Conservation (phyloP, 53 echinoderm and acorn worm species). For the Mesocentrotus franciscanus region DNA sequence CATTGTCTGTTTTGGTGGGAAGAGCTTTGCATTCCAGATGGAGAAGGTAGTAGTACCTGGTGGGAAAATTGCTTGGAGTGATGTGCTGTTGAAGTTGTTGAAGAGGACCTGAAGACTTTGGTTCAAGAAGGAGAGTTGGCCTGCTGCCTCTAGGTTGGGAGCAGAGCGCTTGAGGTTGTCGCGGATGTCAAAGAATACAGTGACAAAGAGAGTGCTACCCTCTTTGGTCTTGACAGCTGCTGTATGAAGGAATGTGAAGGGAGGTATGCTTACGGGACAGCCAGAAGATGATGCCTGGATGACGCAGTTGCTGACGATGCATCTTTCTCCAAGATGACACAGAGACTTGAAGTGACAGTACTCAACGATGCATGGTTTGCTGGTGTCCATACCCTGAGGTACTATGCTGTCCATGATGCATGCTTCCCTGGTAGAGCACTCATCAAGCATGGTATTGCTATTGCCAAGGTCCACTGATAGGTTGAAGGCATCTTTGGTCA, state of each 20-base stretch:
- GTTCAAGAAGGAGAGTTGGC: slow-evolving; percentile 74
- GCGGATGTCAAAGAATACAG: slow-evolving; percentile 79
- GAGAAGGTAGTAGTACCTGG: slow-evolving; percentile 61
- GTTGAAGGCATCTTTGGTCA: slow-evolving; percentile 69
- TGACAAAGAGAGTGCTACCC: slow-evolving; percentile 70
- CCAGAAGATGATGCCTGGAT: slow-evolving; percentile 29
- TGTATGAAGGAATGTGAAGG: slow-evolving; percentile 83
- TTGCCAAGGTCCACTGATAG: slow-evolving; percentile 35
- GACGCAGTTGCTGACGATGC: slow-evolving; percentile 85
- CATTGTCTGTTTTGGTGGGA: slow-evolving; percentile 74
- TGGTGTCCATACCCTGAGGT: slow-evolving; percentile 59
- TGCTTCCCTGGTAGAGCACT: not conserved
- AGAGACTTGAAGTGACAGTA: slow-evolving; percentile 72
- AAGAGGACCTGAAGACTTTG: slow-evolving; percentile 71
- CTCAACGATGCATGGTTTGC: slow-evolving; percentile 77
- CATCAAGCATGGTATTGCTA: not conserved
- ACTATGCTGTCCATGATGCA: slow-evolving; percentile 82
- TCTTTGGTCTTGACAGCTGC: slow-evolving; percentile 67
- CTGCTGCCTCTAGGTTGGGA: slow-evolving; percentile 14
- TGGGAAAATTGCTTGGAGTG: slow-evolving; percentile 65
- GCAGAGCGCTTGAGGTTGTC: slow-evolving; percentile 82
- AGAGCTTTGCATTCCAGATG: slow-evolving; percentile 91
- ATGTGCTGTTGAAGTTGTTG: slow-evolving; percentile 34
- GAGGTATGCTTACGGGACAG: slow-evolving; percentile 62
- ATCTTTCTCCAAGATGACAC: slow-evolving; percentile 66